Conservation (phyloP, 2,113 vertebrate genomes). For the Pollimyrus isidori region DNA sequence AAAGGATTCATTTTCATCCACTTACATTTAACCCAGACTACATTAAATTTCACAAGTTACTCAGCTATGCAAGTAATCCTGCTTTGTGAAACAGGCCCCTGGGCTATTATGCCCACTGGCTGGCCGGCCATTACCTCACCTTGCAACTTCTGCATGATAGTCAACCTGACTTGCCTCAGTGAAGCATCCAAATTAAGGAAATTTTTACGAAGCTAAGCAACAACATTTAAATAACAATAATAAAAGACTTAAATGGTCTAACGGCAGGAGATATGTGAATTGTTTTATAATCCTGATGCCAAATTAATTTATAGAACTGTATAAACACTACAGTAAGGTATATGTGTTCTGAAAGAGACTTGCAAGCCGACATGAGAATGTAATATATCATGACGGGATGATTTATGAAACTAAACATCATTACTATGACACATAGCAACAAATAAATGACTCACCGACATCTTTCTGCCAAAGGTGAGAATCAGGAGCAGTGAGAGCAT, state of each 20-base stretch:
- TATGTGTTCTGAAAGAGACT: background rate
- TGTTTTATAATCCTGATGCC: background rate
- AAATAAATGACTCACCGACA: background rate
- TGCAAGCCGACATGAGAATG: background rate
- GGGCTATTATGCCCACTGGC: conserved; percentile 69
- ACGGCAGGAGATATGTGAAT: background rate
- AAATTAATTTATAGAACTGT: background rate
- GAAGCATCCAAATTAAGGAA: background rate
- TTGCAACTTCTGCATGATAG: background rate
- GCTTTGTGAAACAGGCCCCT: no score
- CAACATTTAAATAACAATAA: background rate
- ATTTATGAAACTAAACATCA: background rate
- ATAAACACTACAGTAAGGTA: background rate
- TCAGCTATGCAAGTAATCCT: no score
- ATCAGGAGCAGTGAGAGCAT: background rate
- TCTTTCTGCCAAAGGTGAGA: background rate
- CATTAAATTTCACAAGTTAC: no score
- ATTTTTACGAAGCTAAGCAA: background rate
- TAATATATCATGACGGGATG: background rate
- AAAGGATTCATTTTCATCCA: no score
- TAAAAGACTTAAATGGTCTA: background rate
- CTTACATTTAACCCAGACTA: no score
- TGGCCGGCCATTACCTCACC: conserved; percentile 66
- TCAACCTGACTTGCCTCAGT: background rate
- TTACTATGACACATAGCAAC: background rate